Percentiles rank a stretch among this genome's conserved stretches.
phyloP scores from a whole-genome alignment of 2,888 invertebrate species.

The Mesoligia furuncula region DNA sequence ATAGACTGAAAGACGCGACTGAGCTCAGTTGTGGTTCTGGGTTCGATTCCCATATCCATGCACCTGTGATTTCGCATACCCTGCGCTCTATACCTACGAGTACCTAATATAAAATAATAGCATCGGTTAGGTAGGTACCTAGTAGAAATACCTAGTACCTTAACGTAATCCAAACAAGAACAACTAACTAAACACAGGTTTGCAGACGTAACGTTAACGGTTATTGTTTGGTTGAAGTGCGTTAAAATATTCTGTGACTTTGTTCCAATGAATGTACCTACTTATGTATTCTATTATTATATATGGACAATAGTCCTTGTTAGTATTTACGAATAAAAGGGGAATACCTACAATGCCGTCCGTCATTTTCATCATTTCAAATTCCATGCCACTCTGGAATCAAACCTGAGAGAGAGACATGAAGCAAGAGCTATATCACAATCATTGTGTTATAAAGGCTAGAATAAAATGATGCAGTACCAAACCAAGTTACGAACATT shows the following conservation, averaged over 20 bases:
- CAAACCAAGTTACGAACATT: conserved; percentile 2
- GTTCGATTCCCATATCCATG: conserved; percentile 2
- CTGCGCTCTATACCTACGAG: too few relatives aligned
- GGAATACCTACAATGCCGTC: conserved; percentile 9
- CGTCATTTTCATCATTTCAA: neutral
- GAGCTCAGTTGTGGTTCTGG: neutral
- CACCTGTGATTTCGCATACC: neutral
- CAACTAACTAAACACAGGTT: neutral
- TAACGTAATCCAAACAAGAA: neutral
- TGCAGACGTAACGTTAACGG: neutral
- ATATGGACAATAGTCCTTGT: neutral
- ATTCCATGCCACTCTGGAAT: neutral
- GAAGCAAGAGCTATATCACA: neutral
- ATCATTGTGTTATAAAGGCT: neutral
- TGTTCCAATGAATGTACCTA: neutral
- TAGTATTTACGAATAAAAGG: conserved; percentile 11
- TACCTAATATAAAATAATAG: too few relatives aligned
- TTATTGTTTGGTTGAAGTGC: conserved; percentile 8
- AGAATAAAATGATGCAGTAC: neutral
- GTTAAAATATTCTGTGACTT: neutral
- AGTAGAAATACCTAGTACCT: neutral
- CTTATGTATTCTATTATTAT: neutral
- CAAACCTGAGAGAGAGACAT: neutral
- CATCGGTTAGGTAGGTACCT: neutral
- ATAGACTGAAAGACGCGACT: too few relatives aligned